phyloP scores from a whole-genome alignment of 2,797 vertebrate genomes.

The Delichon dasypus region DNA sequence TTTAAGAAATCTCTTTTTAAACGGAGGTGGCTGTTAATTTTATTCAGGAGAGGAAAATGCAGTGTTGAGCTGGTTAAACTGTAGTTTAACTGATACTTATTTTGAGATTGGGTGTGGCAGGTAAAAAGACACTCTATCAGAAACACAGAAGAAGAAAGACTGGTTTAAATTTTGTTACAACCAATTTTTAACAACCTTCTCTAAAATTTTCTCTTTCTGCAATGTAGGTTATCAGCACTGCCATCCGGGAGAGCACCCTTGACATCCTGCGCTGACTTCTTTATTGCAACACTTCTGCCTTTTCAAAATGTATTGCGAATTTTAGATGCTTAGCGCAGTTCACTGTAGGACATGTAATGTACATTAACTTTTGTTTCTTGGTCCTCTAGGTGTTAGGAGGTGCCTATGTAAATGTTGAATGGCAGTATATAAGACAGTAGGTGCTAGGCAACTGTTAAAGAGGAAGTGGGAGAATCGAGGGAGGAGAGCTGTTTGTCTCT shows the following conservation, averaged over 20 bases:
- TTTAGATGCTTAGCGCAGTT: neutral
- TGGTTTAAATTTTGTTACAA: neutral
- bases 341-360: neutral
- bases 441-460: neutral
- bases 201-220: neutral
- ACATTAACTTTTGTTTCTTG: neutral
- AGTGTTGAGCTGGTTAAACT: neutral
- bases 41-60: neutral
- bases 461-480: neutral
- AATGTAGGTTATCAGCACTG: neutral
- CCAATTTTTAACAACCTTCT: neutral
- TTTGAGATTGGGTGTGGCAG: conserved; percentile 15
- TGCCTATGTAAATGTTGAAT: neutral
- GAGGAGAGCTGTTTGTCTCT: neutral
- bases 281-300: neutral
- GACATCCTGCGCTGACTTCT: neutral
- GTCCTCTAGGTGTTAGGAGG: neutral
- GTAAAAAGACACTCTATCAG: neutral
- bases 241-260: neutral
- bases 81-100: neutral
- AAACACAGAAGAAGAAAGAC: neutral
- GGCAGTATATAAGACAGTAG: neutral
- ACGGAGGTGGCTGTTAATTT: conserved; percentile 17
- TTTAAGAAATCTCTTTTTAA: conserved; percentile 34
- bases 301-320: neutral